Base-by-base conservation (phyloP, 2,888 invertebrate species). In the Steromphala cineraria region DNA sequence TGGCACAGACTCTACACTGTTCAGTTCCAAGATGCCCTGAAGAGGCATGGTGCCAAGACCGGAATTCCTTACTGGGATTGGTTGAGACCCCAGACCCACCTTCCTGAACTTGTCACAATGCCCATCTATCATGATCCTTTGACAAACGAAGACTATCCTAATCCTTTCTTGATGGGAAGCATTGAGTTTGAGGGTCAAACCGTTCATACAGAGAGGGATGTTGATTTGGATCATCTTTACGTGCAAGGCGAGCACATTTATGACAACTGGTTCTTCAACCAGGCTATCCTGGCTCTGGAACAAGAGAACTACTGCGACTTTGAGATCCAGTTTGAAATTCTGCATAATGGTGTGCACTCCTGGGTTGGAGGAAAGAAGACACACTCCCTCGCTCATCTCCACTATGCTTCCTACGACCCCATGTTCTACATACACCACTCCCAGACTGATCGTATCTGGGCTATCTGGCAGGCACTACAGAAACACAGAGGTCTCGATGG, bases 1-100 rank as follows among this genome's bases (percentile, higher is more conserved):
- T 86, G 86, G 86, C 86, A 86, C 79, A 80, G 86, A 24, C 80
- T 86, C 24, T 86, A 85, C 78, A 84, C 85, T 3, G 85, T 86
- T 2, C 86, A 86, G 76, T 75, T 86, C 28, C 84, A 86, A 74
- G 82, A 86, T 62, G 82, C 86, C 5, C 78, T 86, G 7, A 74
- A 79, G 36, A 82, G 84, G 7, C 86, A 85, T 56, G 86, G 86
- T 0, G 78, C 86, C 8, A 76, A 40, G 1, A 81, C 85, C 19
- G 86, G 86, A 21, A 67, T 86, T 5, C 86, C 86, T 2, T 86
- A 85, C 75, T 85, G 84, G 85, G 85, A 86, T 81, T 85, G 85
- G 85, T 71, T 80, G 8, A 31, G 80, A 40, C 80, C 84, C 52
- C 67, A 55, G 77, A 76, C 55, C 1, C 36, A 78, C 2, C 79